A percentile compares a stretch with the other conserved stretches of the same genome.
phyloP scores from a whole-genome alignment of 37 sponge, comb jelly and placozoan genomes.

The Aplysina aerophoba region DNA sequence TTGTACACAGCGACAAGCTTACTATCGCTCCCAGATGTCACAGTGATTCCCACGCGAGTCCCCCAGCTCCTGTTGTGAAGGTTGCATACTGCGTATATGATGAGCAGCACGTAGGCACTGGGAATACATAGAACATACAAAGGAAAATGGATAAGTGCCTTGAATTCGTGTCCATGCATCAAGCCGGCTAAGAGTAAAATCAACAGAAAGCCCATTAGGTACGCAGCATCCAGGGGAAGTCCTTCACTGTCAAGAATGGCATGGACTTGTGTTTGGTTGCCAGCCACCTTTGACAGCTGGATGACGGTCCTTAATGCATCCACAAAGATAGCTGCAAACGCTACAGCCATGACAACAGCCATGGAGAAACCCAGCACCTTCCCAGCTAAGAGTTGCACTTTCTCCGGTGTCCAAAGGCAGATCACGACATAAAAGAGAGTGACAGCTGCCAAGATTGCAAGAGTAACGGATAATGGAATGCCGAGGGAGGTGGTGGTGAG shows the following conservation, averaged over 20 bases:
- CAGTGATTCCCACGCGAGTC: constrained; percentile 65
- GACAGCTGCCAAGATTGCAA: constrained; percentile 1
- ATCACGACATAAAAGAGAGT: constrained; percentile 21
- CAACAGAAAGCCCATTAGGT: constrained; percentile 46
- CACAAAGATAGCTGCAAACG: background rate
- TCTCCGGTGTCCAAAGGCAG: constrained; percentile 3
- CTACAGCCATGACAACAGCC: background rate
- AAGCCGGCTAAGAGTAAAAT: constrained; percentile 62
- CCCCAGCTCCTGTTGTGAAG: constrained; percentile 86
- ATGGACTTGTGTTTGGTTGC: too few species aligned
- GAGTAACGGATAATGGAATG: background rate
- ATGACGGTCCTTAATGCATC: background rate
- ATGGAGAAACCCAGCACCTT: background rate
- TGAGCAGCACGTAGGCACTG: constrained; percentile 80
- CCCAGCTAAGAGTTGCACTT: background rate
- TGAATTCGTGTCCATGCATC: constrained; percentile 66
- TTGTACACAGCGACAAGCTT: background rate
- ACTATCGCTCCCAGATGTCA: background rate
- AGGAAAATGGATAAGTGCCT: constrained; percentile 60
- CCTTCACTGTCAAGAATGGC: too few species aligned
- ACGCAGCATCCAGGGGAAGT: constrained; percentile 36
- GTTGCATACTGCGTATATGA: constrained; percentile 89
- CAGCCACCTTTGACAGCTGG: background rate
- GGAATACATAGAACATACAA: constrained; percentile 88
- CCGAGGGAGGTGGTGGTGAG: constrained; percentile 43